Base-by-base conservation (phyloP, 2,888 invertebrate species). In the Mechanitis messenoides region DNA sequence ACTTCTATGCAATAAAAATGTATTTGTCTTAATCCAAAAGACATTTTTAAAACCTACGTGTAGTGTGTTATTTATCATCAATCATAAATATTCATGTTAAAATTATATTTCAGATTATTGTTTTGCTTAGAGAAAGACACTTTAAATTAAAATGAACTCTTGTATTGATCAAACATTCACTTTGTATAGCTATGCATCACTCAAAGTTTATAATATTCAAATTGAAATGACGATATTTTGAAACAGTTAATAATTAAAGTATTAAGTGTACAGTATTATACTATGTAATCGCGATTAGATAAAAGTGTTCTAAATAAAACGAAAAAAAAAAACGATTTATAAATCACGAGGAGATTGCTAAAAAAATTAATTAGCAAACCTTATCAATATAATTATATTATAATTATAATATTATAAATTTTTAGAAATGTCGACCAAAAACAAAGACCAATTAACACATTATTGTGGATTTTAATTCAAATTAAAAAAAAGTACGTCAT, bases 191-290 rank as follows among this genome's bases (percentile, higher is more conserved):
- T 6, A 31, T 50, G 50, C 50, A 50, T 50, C 31, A 20, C 20
- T 20, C 20, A 50, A 31, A 50, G 50, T 50, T 50, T 31, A n/a
- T 31, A 50, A 31, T 50, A 28, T 7, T 31, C 50, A 50, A 28
- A 11, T 50, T 9, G 9, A 50, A 31, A 42, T 42, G 7, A 9
- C 1, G 1, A 9, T 42, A 50, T 31, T 50, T 28, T 31, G 7
- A 31, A 31, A 31, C 31, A 31, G 28, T 42, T 9, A 50, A n/a
- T 50, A 31, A 31, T 50, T 50, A 31, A 11, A 50, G 31, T 50
- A 31, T 31, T 31, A 50, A 28, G 50, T 50, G 28, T 50, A 50
- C 50, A 50, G 50, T 50, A 50, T 50, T 50, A 50, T 50, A 50
- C 28, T 31, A 50, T 50, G 50, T 50, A 31, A 50, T 50, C 50